A percentile compares a stretch with the other conserved stretches of the same genome.
phyloP scores from a whole-genome alignment of 2,888 invertebrate species.

The Shargacucullia verbasci region DNA sequence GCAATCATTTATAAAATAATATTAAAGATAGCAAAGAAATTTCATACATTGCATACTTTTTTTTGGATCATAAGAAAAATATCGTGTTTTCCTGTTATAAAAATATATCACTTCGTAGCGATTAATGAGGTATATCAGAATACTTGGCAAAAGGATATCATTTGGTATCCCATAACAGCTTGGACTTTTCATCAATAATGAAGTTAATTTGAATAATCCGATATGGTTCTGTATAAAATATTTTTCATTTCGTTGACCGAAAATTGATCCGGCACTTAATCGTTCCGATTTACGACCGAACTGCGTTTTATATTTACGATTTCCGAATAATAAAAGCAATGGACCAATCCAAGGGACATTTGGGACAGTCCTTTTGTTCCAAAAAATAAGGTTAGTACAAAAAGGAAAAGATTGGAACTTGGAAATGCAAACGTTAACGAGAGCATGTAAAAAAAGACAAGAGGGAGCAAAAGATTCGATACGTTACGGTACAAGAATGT shows the following conservation, averaged over 20 bases:
- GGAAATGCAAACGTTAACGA: conserved; percentile 27
- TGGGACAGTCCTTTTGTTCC: conserved; percentile 25
- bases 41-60: too few relatives aligned
- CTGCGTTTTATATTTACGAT: conserved; percentile 57
- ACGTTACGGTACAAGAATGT: conserved; percentile 27
- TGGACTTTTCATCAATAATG: conserved; percentile 39
- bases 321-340: conserved; percentile 50
- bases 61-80: too few relatives aligned
- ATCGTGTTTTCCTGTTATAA: too few relatives aligned
- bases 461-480: conserved; percentile 16
- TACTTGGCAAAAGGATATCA: conserved; percentile 43
- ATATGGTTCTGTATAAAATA: conserved; percentile 50
- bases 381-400: not conserved
- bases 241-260: conserved; percentile 53
- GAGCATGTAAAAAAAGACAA: conserved; percentile 1
- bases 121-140: conserved; percentile 13
- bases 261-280: conserved; percentile 59
- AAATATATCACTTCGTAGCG: not conserved
- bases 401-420: not conserved
- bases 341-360: conserved; percentile 31
- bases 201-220: conserved; percentile 58
- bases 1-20: too few relatives aligned
- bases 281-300: conserved; percentile 52
- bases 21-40: too few relatives aligned
- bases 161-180: conserved; percentile 27